Evolutionary conservation across 2,113 vertebrate species (phyloP).

Genomic region (Pelusios castaneus): DNA sequence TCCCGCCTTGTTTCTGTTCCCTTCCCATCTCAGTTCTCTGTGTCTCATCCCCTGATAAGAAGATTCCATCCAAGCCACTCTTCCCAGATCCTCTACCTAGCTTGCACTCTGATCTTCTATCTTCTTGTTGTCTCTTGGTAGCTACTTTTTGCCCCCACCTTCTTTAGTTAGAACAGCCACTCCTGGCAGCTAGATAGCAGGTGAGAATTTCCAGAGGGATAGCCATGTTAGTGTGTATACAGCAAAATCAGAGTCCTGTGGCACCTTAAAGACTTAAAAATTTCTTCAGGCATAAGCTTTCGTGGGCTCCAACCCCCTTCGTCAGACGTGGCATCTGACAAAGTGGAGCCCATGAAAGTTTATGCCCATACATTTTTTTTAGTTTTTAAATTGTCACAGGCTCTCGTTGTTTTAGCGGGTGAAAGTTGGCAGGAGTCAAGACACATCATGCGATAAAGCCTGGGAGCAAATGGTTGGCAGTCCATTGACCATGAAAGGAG

Average conservation of each 20-base stretch:
- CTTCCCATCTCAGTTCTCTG: background rate
- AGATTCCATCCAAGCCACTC: background rate
- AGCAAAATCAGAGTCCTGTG: too few relatives aligned
- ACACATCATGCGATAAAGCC: background rate
- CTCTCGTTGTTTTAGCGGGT: too few relatives aligned
- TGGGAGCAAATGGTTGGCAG: background rate
- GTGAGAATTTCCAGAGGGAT: too few relatives aligned
- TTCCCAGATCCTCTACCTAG: background rate
- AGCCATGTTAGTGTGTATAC: too few relatives aligned
- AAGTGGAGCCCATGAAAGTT: too few relatives aligned
- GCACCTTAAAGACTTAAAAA: too few relatives aligned
- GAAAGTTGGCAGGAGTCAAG: background rate
- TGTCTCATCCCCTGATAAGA: background rate
- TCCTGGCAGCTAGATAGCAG: background rate
- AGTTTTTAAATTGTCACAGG: too few relatives aligned
- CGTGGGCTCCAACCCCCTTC: too few relatives aligned
- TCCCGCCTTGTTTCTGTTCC: background rate
- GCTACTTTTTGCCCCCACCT: background rate
- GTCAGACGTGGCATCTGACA: too few relatives aligned
- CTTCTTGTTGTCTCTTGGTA: background rate
- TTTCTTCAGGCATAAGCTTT: too few relatives aligned
- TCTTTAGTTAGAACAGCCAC: background rate
- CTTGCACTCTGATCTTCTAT: background rate
- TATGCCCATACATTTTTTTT: too few relatives aligned
- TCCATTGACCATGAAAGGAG: background rate